Conservation (phyloP, 2,113 vertebrate species). For the Laticauda colubrina region DNA sequence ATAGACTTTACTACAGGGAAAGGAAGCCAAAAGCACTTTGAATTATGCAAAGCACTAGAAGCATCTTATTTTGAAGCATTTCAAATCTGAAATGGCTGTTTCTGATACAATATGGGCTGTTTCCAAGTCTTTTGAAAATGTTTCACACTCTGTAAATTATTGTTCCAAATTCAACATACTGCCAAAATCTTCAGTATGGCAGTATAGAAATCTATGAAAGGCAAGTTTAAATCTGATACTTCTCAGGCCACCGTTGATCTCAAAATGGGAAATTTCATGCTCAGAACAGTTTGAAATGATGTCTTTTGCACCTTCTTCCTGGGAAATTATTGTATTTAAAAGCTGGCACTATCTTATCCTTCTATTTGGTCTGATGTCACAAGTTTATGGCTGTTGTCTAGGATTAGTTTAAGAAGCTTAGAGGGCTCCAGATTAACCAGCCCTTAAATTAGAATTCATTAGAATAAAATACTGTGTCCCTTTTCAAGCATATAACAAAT, state of each 20-base stretch:
- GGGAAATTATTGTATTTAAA: neutral
- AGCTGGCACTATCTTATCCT: neutral
- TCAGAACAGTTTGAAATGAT: neutral
- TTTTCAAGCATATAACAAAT: neutral
- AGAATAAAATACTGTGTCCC: neutral
- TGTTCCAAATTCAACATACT: neutral
- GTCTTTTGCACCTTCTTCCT: neutral
- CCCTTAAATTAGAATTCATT: neutral
- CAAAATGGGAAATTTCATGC: neutral
- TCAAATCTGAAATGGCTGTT: neutral
- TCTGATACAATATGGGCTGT: neutral
- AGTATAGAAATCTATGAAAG: neutral
- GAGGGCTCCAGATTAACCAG: neutral
- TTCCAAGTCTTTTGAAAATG: neutral
- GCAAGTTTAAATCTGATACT: no score
- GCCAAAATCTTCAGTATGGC: neutral
- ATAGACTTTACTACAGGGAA: neutral
- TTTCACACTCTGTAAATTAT: neutral
- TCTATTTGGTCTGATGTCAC: neutral
- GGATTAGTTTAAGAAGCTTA: neutral
- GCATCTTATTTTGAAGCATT: neutral
- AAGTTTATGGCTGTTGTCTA: neutral
- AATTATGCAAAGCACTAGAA: neutral
- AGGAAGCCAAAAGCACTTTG: neutral
- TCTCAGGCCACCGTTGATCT: neutral